Evolutionary conservation across 1,140 invertebrate species (phyloP), one percentile per base, ranked within the genome.

Genomic region (Brachionus plicatilis): DNA sequence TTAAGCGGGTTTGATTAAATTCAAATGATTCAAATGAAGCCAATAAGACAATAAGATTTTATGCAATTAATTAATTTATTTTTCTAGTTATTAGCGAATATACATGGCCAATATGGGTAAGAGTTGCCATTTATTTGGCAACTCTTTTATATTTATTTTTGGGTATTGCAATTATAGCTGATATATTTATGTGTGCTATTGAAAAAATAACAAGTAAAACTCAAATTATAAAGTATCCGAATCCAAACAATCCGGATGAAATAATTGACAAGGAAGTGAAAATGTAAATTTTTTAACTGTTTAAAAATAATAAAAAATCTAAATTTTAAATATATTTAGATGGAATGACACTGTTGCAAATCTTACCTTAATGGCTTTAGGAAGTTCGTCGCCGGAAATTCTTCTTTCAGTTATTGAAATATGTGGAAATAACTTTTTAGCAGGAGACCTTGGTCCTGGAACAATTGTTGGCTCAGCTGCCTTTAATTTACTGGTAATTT

Each of bases 271-370:
- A 84, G 41, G 85, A 87, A 80, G 85, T 90, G 4, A 88, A 89
- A 85, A 88, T 89, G 24, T 87, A 86, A 80, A 85, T 87, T 65
- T 4, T 33, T 41, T 45, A 27, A 45, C 3, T 33, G 8, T 27
- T 56, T 17, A 33, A 9, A 56, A 56, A 24, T 17, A 56, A 20
- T 27, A 37, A 24, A 24, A 9, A 53, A 33, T 14, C 5, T 33
- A 33, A 33, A 33, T 33, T 4, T 33, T 1, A 5, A 33, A 45
- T 27, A 24, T 2, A 20, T 84, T 85, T 9, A 87, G 90, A 33
- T 93, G 92, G 92, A 93, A 93, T 85, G 92, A 92, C 86, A 93
- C 92, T 0, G 92, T 93, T 11, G 92, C 92, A 84, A 93, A 93
- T 87, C 87, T 93, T n/a, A 93, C 92, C 14, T 88, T 93, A 3